Conservation (phyloP, 2,888 invertebrate species). For the Orchesellides sinensis region DNA sequence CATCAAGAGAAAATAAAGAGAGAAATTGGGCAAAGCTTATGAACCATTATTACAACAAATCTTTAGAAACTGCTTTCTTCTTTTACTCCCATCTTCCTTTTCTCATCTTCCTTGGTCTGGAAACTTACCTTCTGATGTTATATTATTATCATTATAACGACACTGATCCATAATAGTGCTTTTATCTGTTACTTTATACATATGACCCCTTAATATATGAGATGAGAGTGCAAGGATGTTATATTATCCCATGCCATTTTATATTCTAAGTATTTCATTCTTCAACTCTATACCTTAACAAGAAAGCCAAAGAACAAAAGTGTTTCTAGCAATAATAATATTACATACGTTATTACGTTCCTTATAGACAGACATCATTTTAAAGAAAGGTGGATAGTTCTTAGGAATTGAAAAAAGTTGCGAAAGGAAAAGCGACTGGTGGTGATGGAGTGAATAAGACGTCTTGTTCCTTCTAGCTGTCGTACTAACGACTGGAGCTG, state of each 20-base stretch:
- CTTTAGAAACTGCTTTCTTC: constrained; percentile 35
- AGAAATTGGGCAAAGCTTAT: background rate
- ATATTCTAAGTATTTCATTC: background rate
- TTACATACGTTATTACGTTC: background rate
- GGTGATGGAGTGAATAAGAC: constrained; percentile 36
- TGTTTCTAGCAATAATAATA: background rate
- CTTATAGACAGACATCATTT: background rate
- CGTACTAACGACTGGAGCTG: constrained; percentile 21
- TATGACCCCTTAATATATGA: too few relatives aligned
- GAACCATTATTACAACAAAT: constrained; percentile 34
- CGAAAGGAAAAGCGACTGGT: background rate
- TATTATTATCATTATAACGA: background rate
- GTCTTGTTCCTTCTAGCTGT: constrained; percentile 8
- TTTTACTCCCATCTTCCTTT: constrained; percentile 4
- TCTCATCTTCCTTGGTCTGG: constrained; percentile 3
- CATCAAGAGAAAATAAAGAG: constrained; percentile 11
- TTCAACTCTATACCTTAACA: background rate
- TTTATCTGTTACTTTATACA: too few relatives aligned
- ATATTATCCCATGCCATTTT: too few relatives aligned
- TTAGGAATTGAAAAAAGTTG: background rate
- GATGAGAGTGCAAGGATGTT: too few relatives aligned
- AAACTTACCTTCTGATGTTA: background rate
- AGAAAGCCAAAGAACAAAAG: background rate
- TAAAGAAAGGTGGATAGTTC: background rate
- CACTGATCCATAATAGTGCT: constrained; percentile 5